These are phyloP conservation scores for Alviniconcha strummeri DNA, from an alignment of 2,888 invertebrate genomes.

Conservation along the genomic window DNA sequence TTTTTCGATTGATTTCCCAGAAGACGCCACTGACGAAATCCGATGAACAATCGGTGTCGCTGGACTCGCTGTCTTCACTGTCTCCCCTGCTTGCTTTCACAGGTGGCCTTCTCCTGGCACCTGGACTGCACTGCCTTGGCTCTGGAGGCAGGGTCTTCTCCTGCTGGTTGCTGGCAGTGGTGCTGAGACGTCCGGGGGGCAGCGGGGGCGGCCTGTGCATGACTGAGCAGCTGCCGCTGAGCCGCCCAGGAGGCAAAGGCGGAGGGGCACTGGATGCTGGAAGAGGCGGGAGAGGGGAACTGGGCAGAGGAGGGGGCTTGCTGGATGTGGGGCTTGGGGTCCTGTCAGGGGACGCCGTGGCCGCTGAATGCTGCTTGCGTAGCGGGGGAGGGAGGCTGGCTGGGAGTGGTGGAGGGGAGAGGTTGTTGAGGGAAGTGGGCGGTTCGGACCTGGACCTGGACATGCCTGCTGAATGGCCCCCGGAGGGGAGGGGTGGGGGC, in stretches of 20 bases:
- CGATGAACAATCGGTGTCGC: slow-evolving; percentile 34
- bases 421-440: not conserved
- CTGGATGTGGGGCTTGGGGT: not conserved
- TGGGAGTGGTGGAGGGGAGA: not conserved
- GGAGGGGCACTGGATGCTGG: not conserved
- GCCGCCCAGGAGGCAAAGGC: not conserved
- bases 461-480: not conserved
- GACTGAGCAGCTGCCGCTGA: not conserved
- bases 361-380: not conserved
- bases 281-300: slow-evolving; percentile 3
- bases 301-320: slow-evolving; percentile 2
- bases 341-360: not conserved
- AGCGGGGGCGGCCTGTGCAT: not conserved
- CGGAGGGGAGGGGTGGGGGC: slow-evolving; percentile 4
- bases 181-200: not conserved
- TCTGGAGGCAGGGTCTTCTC: slow-evolving; percentile 10
- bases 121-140: not conserved
- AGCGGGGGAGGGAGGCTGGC: not conserved
- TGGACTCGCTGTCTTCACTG: slow-evolving; percentile 23
- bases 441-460: not conserved
- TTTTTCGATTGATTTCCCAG: slow-evolving; percentile 37
- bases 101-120: not conserved
- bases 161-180: not conserved
- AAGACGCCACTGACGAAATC: slow-evolving; percentile 38
- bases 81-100: not conserved